Percentiles rank a stretch among this genome's conserved stretches.
phyloP scores from a whole-genome alignment of 2,113 vertebrate genomes.

The Rattus norvegicus region GRCr8 NC_086037.1:52082501-52083000 shows the following conservation, averaged over 20 bases:
- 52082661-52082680: constrained; percentile 52
- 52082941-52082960: constrained; percentile 54
- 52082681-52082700: constrained; percentile 25
- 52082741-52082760: not conserved
- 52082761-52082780: constrained; percentile 29
- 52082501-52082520: constrained; percentile 55
- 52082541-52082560: constrained; percentile 58
- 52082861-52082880: constrained; percentile 47
- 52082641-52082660: constrained; percentile 54
- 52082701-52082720: not conserved
- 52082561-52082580: constrained; percentile 70
- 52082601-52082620: not conserved
- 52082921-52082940: constrained; percentile 43
- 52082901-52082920: constrained; percentile 35
- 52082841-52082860: not conserved
- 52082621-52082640: constrained; percentile 9
- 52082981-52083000: not conserved
- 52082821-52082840: not conserved
- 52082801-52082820: not conserved
- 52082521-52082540: constrained; percentile 60
- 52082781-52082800: constrained; percentile 20
- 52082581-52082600: constrained; percentile 57
- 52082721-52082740: too few species aligned
- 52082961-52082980: constrained; percentile 1
- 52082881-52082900: constrained; percentile 59